Percentiles rank a stretch among this genome's conserved stretches.
phyloP scores from a whole-genome alignment of 2,797 vertebrate genomes.

The Mus minutoides region DNA sequence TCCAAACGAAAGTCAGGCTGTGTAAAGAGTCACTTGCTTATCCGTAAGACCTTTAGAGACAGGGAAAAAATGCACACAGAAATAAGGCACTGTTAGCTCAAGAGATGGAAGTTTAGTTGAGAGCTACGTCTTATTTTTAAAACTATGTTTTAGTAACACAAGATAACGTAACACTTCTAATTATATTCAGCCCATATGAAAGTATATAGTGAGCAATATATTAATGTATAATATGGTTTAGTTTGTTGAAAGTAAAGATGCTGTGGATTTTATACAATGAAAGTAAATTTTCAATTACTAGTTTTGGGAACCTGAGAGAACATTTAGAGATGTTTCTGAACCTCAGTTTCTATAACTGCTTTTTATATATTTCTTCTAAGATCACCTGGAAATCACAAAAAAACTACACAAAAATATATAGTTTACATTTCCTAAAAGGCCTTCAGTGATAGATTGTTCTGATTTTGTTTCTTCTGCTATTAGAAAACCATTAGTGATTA shows the following conservation, averaged over 20 bases:
- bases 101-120: slow-evolving; percentile 53
- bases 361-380: background rate
- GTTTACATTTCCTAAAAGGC: background rate
- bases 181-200: background rate
- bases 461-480: background rate
- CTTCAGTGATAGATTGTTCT: background rate
- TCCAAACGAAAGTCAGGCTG: slow-evolving; percentile 65
- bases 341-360: background rate
- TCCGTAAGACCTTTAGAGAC: slow-evolving; percentile 59
- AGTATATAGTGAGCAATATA: background rate
- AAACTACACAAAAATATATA: background rate
- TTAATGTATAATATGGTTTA: background rate
- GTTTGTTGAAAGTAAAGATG: background rate
- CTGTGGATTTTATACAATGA: background rate
- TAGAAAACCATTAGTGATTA: background rate
- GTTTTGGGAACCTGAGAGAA: slow-evolving; percentile 18
- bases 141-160: background rate
- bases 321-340: background rate
- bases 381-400: background rate
- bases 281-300: background rate
- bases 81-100: slow-evolving; percentile 51
- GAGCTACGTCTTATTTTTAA: slow-evolving; percentile 37
- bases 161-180: background rate
- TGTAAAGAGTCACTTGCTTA: slow-evolving; percentile 78
- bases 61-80: background rate